Conservation (phyloP, 2,113 vertebrate genomes). For the Rhegmatorhina hoffmannsi region DNA sequence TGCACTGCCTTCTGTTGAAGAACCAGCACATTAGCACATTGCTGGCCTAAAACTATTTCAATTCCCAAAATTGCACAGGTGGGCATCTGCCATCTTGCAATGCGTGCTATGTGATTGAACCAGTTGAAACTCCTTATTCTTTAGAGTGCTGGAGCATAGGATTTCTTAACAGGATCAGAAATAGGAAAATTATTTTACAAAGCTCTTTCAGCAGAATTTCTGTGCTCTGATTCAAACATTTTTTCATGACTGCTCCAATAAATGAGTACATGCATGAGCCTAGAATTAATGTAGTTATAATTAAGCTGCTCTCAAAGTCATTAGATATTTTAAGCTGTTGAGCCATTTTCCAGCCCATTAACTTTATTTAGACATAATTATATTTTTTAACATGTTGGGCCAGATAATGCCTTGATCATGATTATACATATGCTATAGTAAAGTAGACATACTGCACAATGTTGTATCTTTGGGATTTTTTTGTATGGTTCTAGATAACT, state of each 20-base stretch:
- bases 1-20: not conserved
- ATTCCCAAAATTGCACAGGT: not conserved
- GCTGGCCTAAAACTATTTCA: not conserved
- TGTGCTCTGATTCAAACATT: not conserved
- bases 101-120: not conserved
- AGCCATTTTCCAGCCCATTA: constrained; percentile 55
- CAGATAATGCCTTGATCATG: not conserved
- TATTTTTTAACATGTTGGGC: constrained; percentile 24
- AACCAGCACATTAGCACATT: not conserved
- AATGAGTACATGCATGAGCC: not conserved
- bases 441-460: not conserved
- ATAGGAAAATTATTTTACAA: not conserved
- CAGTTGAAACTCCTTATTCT: not conserved
- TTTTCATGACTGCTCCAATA: not conserved
- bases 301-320: constrained; percentile 26
- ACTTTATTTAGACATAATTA: constrained; percentile 42
- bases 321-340: constrained; percentile 40
- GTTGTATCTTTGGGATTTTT: not conserved
- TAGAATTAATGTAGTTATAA: constrained; percentile 34
- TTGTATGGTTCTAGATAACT: not conserved
- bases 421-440: not conserved
- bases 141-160: not conserved
- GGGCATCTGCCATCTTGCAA: not conserved
- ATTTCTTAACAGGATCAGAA: not conserved
- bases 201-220: not conserved